Conservation (phyloP, 1,140 invertebrate species). For the Akabosia matsudoensis region DNA sequence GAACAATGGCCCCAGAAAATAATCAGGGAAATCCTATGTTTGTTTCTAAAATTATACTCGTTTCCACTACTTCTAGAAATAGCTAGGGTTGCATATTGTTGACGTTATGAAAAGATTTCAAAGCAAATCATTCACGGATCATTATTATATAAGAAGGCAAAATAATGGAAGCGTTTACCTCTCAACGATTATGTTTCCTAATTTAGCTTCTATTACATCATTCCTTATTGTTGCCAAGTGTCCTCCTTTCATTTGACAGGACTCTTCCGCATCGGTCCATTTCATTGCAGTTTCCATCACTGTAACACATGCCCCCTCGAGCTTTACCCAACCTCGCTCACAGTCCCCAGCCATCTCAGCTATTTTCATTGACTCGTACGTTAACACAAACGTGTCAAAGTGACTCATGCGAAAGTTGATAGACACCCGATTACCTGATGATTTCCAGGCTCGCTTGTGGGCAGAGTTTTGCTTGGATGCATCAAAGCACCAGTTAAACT, state of each 20-base stretch:
- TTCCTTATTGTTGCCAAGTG: conserved; percentile 64
- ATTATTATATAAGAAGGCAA: too few species aligned
- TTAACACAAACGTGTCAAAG: conserved; percentile 49
- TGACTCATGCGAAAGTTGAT: conserved; percentile 38
- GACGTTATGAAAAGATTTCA: too few species aligned
- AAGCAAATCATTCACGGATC: too few species aligned
- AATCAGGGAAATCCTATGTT: too few species aligned
- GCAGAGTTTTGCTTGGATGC: not conserved
- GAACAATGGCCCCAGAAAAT: too few species aligned
- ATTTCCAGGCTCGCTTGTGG: conserved; percentile 42
- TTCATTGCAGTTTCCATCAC: conserved; percentile 57
- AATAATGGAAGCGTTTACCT: too few species aligned
- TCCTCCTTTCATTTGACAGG: conserved; percentile 61
- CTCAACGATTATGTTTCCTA: conserved; percentile 43
- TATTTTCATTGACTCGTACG: conserved; percentile 55
- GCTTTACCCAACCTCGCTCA: conserved; percentile 62
- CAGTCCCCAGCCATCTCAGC: conserved; percentile 59
- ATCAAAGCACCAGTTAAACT: conserved; percentile 40
- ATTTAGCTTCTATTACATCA: conserved; percentile 57
- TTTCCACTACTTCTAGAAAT: too few species aligned
- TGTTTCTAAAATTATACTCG: too few species aligned
- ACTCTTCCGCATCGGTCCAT: conserved; percentile 64
- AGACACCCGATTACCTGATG: conserved; percentile 37
- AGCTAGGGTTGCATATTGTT: too few species aligned
- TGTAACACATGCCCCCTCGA: conserved; percentile 61